Conservation (phyloP, 2,797 vertebrate species). For the Gambelia wislizenii region DNA sequence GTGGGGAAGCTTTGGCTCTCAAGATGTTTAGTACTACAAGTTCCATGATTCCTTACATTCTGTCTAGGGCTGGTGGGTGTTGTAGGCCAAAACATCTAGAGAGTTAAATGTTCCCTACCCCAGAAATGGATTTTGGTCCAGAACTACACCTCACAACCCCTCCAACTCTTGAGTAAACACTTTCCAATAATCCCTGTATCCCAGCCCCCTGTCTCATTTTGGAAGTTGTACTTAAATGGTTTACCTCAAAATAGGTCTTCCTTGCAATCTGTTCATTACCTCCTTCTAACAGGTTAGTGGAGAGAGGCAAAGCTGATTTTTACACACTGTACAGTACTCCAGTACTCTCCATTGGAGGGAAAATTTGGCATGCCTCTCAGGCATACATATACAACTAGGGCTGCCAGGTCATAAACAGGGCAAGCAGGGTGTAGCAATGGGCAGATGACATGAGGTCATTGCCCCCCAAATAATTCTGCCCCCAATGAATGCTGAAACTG, state of each 20-base stretch:
- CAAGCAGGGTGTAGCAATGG: no score
- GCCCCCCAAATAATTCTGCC: no score
- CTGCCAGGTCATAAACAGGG: no score
- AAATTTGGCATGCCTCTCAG: not conserved
- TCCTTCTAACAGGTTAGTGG: constrained; percentile 23
- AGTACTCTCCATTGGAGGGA: fast-evolving
- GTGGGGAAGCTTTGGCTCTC: not conserved
- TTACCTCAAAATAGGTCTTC: not conserved
- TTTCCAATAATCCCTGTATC: not conserved
- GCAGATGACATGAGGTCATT: no score
- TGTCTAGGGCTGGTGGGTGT: not conserved
- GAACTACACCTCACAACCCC: not conserved
- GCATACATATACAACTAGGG: not conserved
- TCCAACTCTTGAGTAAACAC: not conserved
- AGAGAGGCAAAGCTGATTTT: constrained; percentile 42
- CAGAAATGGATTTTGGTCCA: not conserved
- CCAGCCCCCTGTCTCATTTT: not conserved
- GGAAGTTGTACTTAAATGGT: fast-evolving
- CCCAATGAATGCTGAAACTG: no score
- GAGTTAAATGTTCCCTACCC: not conserved
- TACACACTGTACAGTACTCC: not conserved
- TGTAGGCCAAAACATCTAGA: not conserved
- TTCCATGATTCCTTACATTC: not conserved
- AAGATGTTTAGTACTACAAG: not conserved
- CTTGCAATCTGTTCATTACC: constrained; percentile 29